phyloP scores from a whole-genome alignment of 2,888 invertebrate genomes.

The Heliconius ismenius region DNA sequence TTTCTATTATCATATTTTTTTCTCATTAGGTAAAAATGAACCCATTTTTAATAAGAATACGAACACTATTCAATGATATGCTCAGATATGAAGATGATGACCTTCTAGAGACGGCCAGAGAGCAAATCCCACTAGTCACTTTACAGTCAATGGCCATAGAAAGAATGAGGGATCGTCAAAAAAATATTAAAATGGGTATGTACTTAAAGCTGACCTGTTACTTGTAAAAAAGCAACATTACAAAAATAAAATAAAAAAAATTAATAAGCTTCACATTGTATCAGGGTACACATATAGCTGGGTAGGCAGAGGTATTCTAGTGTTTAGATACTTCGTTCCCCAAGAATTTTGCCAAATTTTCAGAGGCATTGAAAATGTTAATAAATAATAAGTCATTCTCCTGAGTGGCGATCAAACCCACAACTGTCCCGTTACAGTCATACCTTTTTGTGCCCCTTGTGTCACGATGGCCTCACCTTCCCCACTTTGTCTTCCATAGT shows the following conservation, averaged over 20 bases:
- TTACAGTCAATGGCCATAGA: constrained; percentile 85
- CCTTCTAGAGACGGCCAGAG: constrained; percentile 84
- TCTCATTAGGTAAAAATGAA: constrained; percentile 64
- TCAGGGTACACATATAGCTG: neutral
- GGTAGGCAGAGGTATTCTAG: neutral
- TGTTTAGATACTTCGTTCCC: neutral
- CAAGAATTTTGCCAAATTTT: neutral
- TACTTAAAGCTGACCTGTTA: neutral
- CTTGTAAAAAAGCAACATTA: neutral
- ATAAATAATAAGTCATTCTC: too few relatives aligned
- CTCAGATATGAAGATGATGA: constrained; percentile 86
- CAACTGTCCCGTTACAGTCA: too few relatives aligned
- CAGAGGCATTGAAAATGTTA: too few relatives aligned
- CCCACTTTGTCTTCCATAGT: too few relatives aligned
- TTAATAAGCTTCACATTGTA: neutral
- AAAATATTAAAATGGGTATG: constrained; percentile 79
- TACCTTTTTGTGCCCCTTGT: too few relatives aligned
- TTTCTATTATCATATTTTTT: neutral
- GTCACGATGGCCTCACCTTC: too few relatives aligned
- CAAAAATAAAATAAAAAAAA: too few relatives aligned
- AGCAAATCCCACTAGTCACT: constrained; percentile 84
- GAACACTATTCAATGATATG: constrained; percentile 80
- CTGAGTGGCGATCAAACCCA: too few relatives aligned
- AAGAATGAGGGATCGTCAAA: constrained; percentile 83
- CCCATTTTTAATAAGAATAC: constrained; percentile 58